Percentiles rank a stretch among this genome's conserved stretches.
These are phyloP conservation scores for Sorex fumeus DNA, from an alignment of 2,113 vertebrate species.

Conservation along the genomic window DNA sequence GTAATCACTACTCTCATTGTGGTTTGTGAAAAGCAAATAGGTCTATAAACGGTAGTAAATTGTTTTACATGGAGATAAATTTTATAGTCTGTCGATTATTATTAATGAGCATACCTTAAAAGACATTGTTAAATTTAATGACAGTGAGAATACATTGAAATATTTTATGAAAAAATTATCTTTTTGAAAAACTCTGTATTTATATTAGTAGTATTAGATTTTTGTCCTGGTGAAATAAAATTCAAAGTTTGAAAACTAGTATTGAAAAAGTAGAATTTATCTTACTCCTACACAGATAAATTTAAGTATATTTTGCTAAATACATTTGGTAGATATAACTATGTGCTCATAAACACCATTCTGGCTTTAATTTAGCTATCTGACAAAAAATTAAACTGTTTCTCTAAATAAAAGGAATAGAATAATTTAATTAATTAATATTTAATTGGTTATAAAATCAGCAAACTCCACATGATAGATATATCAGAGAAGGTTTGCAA, in stretches of 20 bases:
- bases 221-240: not conserved
- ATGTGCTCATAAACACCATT: not conserved
- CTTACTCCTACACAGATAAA: not conserved
- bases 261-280: not conserved
- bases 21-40: not conserved
- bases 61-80: not conserved
- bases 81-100: not conserved
- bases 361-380: not conserved
- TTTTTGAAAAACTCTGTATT: not conserved
- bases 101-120: not conserved
- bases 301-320: not conserved
- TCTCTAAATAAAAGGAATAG: not conserved
- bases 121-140: not conserved
- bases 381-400: conserved; percentile 6
- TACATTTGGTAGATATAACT: not conserved
- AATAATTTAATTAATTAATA: not conserved
- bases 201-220: not conserved
- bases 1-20: not conserved
- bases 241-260: not conserved
- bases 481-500: not conserved
- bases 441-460: conserved; percentile 11
- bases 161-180: not conserved
- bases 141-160: not conserved
- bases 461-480: not conserved
- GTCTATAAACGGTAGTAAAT: not conserved